A percentile compares a stretch with the other conserved stretches of the same genome.
Evolutionary conservation across 2,888 invertebrate species (phyloP).

Genomic region (Ypsolopha scabrella): DNA sequence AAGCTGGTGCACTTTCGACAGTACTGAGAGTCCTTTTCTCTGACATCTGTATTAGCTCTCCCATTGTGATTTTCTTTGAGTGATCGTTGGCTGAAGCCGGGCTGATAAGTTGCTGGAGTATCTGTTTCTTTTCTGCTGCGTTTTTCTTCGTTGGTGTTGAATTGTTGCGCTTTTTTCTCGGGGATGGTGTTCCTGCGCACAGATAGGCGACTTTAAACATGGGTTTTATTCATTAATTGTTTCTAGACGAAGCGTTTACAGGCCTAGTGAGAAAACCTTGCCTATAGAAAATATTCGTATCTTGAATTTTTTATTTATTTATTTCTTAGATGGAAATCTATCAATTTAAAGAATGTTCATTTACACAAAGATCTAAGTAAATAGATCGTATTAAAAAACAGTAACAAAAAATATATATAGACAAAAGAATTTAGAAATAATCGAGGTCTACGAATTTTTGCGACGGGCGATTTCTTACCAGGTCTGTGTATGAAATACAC

Average conservation of each 20-base stretch:
- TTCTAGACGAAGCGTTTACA: conserved; percentile 27
- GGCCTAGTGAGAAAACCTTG: background rate
- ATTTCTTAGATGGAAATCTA: background rate
- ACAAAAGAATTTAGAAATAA: too few relatives aligned
- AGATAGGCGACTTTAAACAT: conserved; percentile 1
- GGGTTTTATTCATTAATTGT: conserved; percentile 1
- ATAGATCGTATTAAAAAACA: too few relatives aligned
- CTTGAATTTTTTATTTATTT: background rate
- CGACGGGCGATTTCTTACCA: too few relatives aligned
- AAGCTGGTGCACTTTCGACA: conserved; percentile 60
- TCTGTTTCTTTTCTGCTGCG: conserved; percentile 82
- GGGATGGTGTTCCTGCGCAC: conserved; percentile 78
- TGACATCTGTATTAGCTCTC: conserved; percentile 80
- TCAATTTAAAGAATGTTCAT: too few relatives aligned
- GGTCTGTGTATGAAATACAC: too few relatives aligned
- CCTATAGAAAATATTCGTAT: too few relatives aligned
- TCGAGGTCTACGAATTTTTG: too few relatives aligned
- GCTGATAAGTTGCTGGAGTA: conserved; percentile 81
- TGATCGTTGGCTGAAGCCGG: conserved; percentile 74
- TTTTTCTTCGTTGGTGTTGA: conserved; percentile 83
- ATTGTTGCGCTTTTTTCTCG: conserved; percentile 83
- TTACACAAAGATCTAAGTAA: too few relatives aligned
- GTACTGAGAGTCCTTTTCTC: conserved; percentile 68
- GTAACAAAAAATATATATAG: too few relatives aligned
- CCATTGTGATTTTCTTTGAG: conserved; percentile 75